These are phyloP conservation scores for Ceyx melanurus DNA, from an alignment of 2,113 vertebrate genomes.

Conservation along the genomic window DNA sequence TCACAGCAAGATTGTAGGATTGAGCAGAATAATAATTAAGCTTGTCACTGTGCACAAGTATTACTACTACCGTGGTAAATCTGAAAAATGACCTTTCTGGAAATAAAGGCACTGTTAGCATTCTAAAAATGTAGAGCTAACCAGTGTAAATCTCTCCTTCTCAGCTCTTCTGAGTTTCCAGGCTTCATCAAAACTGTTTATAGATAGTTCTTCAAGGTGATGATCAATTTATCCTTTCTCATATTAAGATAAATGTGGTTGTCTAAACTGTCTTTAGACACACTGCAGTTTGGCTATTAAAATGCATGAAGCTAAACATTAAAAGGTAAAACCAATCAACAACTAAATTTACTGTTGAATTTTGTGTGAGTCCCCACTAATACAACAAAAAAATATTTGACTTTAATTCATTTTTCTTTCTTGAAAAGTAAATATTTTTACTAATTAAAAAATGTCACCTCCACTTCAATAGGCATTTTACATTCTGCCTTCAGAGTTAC, in stretches of 20 bases:
- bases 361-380: background rate
- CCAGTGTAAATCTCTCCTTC: background rate
- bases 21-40: background rate
- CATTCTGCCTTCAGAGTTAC: background rate
- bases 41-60: background rate
- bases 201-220: background rate
- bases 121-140: background rate
- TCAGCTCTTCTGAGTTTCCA: background rate
- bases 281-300: background rate
- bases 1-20: background rate
- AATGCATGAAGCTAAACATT: background rate
- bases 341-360: background rate
- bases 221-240: background rate
- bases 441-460: background rate
- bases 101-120: background rate
- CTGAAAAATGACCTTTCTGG: background rate
- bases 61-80: background rate
- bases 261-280: conserved; percentile 1
- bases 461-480: background rate
- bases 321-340: background rate
- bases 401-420: background rate
- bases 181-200: background rate
- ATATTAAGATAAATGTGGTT: background rate
- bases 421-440: background rate
- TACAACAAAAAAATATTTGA: background rate